Evolutionary conservation across 37 sponge, comb jelly and placozoan genomes (phyloP).

Genomic region (Crambe crambe): DNA sequence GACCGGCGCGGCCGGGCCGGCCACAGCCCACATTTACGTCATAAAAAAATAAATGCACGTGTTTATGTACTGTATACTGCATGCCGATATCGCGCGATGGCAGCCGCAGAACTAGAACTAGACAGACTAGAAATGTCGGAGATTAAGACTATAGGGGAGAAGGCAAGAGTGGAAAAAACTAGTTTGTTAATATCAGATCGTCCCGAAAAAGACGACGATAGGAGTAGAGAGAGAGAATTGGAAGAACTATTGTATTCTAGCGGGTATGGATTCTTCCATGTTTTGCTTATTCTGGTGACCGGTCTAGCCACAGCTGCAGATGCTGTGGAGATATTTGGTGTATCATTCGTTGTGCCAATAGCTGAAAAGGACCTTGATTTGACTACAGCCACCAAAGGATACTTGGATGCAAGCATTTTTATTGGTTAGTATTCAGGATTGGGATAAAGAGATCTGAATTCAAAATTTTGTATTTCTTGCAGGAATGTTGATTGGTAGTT

Average conservation of each 20-base stretch:
- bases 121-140: no score
- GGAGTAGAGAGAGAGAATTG: background rate
- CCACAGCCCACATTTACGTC: no score
- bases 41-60: no score
- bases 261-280: conserved; percentile 40
- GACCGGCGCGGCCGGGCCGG: no score
- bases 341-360: conserved; percentile 35
- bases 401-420: conserved; percentile 29
- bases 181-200: no score
- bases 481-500: conserved; percentile 56
- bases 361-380: conserved; percentile 28
- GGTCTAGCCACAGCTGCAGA: conserved; percentile 28
- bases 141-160: no score
- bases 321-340: conserved; percentile 27
- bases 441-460: background rate
- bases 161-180: no score
- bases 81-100: no score
- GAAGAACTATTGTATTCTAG: background rate
- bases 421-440: background rate
- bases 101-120: no score
- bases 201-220: background rate
- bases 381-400: conserved; percentile 19
- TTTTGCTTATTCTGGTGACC: conserved; percentile 7
- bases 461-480: background rate
- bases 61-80: no score